phyloP scores from a whole-genome alignment of 1,140 invertebrate genomes.

The Triops cancriformis region DNA sequence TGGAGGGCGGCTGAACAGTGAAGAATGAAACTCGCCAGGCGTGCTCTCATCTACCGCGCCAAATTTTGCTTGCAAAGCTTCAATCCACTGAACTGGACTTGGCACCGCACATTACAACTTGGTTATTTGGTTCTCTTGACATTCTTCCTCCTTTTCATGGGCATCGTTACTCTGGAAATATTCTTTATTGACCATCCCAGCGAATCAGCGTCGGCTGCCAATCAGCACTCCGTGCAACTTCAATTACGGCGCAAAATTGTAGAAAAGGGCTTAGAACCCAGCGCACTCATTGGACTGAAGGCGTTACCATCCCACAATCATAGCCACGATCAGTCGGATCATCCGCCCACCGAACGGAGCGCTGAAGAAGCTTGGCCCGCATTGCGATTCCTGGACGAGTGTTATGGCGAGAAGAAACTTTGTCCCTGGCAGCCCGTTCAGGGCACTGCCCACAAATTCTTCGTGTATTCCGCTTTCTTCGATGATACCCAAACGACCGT shows the following conservation, averaged over 20 bases:
- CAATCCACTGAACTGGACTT: neutral
- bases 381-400: neutral
- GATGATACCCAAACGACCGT: constrained; percentile 50
- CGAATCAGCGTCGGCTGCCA: neutral
- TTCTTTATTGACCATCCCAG: neutral
- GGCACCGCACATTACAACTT: neutral
- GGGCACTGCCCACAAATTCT: constrained; percentile 58
- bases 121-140: neutral
- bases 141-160: neutral
- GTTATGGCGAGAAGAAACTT: neutral
- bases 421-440: constrained; percentile 40
- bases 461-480: constrained; percentile 81
- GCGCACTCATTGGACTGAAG: neutral
- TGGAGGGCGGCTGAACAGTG: neutral
- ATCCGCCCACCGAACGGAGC: neutral
- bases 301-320: neutral
- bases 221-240: neutral
- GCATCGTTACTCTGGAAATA: neutral
- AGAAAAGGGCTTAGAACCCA: neutral
- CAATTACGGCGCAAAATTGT: neutral
- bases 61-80: neutral
- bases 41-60: neutral
- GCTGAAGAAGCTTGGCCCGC: neutral
- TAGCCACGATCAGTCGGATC: neutral
- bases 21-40: neutral